A percentile compares a stretch with the other conserved stretches of the same genome.
These are phyloP conservation scores for Lepetodrilus schrolli DNA, from an alignment of 2,888 invertebrate genomes.

Conservation along the genomic window DNA sequence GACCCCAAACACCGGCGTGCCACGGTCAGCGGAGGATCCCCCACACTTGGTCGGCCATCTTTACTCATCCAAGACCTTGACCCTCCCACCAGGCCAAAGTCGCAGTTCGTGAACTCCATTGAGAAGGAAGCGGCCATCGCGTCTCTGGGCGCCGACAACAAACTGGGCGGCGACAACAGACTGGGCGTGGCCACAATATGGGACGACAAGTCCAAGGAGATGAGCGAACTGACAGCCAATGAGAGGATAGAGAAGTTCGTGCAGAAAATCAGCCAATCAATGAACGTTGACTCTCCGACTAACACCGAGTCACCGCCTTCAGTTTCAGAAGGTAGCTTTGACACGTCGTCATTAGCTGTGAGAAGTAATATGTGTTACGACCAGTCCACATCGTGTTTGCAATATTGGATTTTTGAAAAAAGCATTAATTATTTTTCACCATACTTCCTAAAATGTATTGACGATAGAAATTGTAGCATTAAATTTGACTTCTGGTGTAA, in stretches of 20 bases:
- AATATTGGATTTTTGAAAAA: no score
- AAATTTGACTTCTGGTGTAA: no score
- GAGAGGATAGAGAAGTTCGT: conserved; percentile 16
- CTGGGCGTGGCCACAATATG: conserved; percentile 19
- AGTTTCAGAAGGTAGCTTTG: conserved; percentile 6
- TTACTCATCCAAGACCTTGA: conserved; percentile 68
- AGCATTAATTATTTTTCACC: no score
- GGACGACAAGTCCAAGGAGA: conserved; percentile 24
- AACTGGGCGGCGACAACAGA: conserved; percentile 31
- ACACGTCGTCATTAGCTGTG: no score
- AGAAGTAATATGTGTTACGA: no score
- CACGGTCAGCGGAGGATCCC: conserved; percentile 86
- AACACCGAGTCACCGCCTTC: not conserved
- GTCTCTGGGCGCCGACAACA: conserved; percentile 30
- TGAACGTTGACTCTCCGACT: not conserved
- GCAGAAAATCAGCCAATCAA: not conserved
- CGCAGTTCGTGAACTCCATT: conserved; percentile 44
- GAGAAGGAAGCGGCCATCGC: conserved; percentile 43
- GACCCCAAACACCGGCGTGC: conserved; percentile 83
- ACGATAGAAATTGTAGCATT: no score
- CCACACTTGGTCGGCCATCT: conserved; percentile 62
- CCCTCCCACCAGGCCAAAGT: conserved; percentile 63
- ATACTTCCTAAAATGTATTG: no score
- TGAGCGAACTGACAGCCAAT: not conserved
- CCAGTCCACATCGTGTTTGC: no score